These are phyloP conservation scores for Anableps anableps DNA, from an alignment of 2,797 vertebrate genomes.

Conservation along the genomic window DNA sequence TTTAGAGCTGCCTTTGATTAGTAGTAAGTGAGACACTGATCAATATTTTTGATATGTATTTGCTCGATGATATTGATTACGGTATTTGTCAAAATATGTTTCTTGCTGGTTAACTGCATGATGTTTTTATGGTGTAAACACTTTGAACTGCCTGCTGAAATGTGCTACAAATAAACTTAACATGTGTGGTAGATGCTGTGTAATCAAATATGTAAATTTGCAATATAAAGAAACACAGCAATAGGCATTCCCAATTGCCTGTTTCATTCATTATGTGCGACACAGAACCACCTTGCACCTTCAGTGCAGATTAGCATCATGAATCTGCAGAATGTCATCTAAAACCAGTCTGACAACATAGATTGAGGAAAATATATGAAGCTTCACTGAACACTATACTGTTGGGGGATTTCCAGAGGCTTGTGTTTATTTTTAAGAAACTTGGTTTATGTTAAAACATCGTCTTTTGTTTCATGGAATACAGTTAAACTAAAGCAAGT, in stretches of 20 bases:
- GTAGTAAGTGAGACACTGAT: too few species aligned
- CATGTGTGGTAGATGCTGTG: neutral
- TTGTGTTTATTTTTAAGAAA: neutral
- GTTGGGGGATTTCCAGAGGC: neutral
- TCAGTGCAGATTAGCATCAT: neutral
- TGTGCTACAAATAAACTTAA: too few species aligned
- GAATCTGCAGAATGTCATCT: neutral
- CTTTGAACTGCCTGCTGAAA: too few species aligned
- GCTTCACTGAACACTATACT: neutral
- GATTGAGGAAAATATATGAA: neutral
- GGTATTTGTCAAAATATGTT: too few species aligned
- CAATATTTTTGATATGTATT: too few species aligned
- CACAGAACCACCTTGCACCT: neutral
- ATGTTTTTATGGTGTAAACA: too few species aligned
- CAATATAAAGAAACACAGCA: neutral
- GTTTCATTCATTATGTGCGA: neutral
- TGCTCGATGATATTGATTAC: too few species aligned
- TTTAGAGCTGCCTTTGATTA: too few species aligned
- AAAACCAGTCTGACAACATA: neutral
- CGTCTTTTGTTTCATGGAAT: neutral
- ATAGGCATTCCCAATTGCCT: neutral
- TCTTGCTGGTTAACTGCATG: too few species aligned
- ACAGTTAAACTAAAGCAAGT: neutral
- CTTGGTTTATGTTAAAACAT: neutral
- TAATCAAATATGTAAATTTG: neutral